Percentiles rank a stretch among this genome's conserved stretches.
These are phyloP conservation scores for Dunckerocampus dactyliophorus DNA, from an alignment of 2,113 vertebrate species.

Conservation along the genomic window DNA sequence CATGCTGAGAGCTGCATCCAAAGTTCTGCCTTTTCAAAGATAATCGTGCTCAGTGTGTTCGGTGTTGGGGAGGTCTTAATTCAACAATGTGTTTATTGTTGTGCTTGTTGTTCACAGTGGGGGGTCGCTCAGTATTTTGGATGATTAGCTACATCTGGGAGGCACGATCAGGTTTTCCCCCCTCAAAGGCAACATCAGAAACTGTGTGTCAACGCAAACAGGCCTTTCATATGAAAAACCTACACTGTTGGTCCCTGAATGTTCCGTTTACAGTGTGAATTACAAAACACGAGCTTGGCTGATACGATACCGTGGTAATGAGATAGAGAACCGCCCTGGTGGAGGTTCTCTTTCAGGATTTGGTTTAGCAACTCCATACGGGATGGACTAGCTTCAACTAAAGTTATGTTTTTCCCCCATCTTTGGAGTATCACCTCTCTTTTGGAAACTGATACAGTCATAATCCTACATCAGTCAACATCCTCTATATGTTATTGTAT, in stretches of 20 bases:
- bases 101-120: too few species aligned
- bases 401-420: too few species aligned
- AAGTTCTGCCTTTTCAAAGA: not conserved
- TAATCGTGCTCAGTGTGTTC: not conserved
- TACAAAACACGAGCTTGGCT: not conserved
- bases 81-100: not conserved
- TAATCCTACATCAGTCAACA: too few species aligned
- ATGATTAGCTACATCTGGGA: not conserved
- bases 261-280: not conserved
- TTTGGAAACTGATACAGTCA: too few species aligned
- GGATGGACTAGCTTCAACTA: not conserved
- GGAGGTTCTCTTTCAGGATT: not conserved
- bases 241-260: not conserved
- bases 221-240: not conserved
- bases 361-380: not conserved
- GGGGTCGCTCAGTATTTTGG: not conserved
- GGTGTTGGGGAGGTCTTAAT: not conserved
- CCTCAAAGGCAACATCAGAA: not conserved
- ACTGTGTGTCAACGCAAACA: not conserved
- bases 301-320: too few species aligned
- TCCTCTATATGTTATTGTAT: too few species aligned
- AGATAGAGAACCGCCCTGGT: not conserved
- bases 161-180: slow-evolving; percentile 12
- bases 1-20: not conserved
- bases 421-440: too few species aligned